Evolutionary conservation across 2,797 vertebrate species (phyloP).

Genomic region (Sorex maritimensis): DNA sequence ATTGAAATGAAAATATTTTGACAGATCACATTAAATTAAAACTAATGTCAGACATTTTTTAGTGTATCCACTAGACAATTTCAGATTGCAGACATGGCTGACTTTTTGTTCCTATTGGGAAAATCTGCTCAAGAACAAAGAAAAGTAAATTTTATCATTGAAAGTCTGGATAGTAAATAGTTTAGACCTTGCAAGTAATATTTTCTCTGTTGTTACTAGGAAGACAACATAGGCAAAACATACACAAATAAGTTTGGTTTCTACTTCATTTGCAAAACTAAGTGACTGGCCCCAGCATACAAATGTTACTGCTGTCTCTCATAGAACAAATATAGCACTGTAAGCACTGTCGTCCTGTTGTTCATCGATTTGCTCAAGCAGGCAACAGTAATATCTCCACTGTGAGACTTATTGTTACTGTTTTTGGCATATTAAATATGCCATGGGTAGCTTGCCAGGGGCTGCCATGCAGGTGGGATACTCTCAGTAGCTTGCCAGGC

Average conservation of each 20-base stretch:
- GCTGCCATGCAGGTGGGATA: too few species aligned
- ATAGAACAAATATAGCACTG: neutral
- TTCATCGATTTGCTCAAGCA: too few species aligned
- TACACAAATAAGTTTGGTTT: neutral
- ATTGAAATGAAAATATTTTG: neutral
- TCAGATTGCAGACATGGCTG: neutral
- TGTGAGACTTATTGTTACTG: too few species aligned
- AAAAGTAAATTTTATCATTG: neutral
- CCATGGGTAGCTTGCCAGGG: too few species aligned
- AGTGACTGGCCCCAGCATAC: neutral
- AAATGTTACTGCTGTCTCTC: neutral
- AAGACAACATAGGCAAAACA: neutral
- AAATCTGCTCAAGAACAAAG: neutral
- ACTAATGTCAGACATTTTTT: constrained; percentile 4
- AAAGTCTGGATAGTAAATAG: neutral
- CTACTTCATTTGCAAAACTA: neutral
- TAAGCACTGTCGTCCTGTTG: too few species aligned
- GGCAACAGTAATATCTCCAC: too few species aligned
- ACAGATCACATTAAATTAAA: neutral
- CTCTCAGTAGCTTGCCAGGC: too few species aligned
- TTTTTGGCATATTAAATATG: too few species aligned
- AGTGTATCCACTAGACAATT: neutral
- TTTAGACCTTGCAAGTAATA: neutral
- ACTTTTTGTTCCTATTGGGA: neutral
- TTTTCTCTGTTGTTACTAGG: neutral